These are phyloP conservation scores for Rhinolophus sinicus DNA, from an alignment of 2,113 vertebrate species.

Conservation along the genomic window DNA sequence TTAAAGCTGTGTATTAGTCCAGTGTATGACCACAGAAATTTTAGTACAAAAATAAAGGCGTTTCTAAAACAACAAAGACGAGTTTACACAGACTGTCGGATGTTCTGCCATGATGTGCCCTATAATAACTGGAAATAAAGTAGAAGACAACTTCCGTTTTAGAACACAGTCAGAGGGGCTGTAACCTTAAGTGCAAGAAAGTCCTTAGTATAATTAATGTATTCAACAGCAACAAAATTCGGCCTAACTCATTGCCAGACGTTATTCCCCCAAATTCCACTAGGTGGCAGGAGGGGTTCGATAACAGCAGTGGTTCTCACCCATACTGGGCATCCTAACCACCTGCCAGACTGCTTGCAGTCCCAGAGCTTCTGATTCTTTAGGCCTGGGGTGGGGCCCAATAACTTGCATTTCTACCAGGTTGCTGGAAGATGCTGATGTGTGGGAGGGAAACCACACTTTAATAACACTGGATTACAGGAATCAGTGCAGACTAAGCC, in stretches of 20 bases:
- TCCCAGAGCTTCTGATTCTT: background rate
- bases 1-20: background rate
- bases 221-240: background rate
- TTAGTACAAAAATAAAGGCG: conserved; percentile 22
- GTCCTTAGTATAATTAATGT: background rate
- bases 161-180: background rate
- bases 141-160: background rate
- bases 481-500: background rate
- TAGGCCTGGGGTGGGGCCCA: background rate
- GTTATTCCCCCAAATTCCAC: background rate
- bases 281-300: conserved; percentile 52
- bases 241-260: background rate
- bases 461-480: background rate
- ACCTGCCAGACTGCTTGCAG: background rate
- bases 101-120: background rate
- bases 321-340: accelerated
- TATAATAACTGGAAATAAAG: background rate
- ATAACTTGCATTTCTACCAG: background rate
- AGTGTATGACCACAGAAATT: background rate
- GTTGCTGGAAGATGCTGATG: background rate
- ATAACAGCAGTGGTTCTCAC: background rate
- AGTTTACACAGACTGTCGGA: background rate
- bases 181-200: background rate
- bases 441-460: background rate
- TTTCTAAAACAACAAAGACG: background rate